Evolutionary conservation across 2,113 vertebrate species (phyloP).

Genomic region (Microtus pennsylvanicus): DNA sequence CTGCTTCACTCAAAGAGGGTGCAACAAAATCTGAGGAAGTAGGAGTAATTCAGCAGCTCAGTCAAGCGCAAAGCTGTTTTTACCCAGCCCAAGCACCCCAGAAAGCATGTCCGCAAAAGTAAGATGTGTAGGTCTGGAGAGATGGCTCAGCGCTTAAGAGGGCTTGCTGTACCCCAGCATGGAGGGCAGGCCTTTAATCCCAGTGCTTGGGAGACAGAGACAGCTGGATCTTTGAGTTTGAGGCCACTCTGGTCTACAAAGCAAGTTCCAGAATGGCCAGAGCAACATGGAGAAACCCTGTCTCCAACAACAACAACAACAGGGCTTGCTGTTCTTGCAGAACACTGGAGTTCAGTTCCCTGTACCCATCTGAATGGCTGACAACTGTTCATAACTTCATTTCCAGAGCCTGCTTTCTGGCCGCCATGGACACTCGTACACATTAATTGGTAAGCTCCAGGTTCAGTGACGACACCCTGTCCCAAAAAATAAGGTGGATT

Average conservation of each 20-base stretch:
- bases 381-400: background rate
- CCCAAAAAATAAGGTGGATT: background rate
- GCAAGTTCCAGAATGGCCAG: background rate
- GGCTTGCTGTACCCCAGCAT: background rate
- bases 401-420: background rate
- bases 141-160: background rate
- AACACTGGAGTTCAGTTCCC: background rate
- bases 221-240: background rate
- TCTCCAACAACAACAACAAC: background rate
- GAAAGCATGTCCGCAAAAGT: background rate
- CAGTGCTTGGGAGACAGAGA: background rate
- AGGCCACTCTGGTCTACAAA: background rate
- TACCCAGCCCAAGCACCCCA: slow-evolving; percentile 10
- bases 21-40: slow-evolving; percentile 71
- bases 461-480: background rate
- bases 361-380: background rate
- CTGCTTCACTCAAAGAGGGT: slow-evolving; percentile 81
- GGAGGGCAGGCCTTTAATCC: background rate
- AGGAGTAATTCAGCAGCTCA: slow-evolving; percentile 65
- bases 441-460: background rate
- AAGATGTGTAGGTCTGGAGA: background rate
- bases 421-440: no score
- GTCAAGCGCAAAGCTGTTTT: slow-evolving; percentile 62
- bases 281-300: background rate
- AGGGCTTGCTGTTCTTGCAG: background rate